Conservation (phyloP, 2,797 vertebrate species). For the Carduelis carduelis region DNA sequence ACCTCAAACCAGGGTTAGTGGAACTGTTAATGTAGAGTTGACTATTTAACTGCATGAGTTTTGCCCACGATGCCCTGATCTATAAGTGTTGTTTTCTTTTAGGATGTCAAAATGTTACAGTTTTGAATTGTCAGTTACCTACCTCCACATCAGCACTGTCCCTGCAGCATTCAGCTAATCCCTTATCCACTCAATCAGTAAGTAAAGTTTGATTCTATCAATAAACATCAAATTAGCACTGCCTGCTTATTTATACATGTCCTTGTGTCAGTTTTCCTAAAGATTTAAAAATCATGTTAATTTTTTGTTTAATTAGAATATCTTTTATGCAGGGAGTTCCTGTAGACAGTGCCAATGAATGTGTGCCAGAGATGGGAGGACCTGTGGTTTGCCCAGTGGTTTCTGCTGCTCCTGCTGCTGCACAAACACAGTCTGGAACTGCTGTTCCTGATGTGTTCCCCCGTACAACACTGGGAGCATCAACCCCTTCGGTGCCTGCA, state of each 20-base stretch:
- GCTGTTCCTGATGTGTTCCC: neutral
- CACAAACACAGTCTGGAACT: neutral
- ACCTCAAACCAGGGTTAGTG: conserved; percentile 65
- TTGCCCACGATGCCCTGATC: neutral
- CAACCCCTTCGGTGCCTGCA: neutral
- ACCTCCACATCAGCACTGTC: conserved; percentile 69
- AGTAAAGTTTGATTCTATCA: conserved; percentile 45
- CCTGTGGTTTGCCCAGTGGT: neutral
- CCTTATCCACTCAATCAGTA: conserved; percentile 64
- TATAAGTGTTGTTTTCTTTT: neutral
- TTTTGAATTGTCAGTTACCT: conserved; percentile 66
- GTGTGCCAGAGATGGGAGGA: conserved; percentile 17
- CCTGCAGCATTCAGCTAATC: conserved; percentile 66
- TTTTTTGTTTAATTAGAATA: neutral
- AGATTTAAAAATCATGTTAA: neutral
- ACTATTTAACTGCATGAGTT: neutral
- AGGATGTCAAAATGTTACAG: conserved; percentile 64
- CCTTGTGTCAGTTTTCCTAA: neutral
- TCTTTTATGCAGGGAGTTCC: conserved; percentile 44
- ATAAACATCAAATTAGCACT: neutral
- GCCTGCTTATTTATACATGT: neutral
- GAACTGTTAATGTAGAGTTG: neutral
- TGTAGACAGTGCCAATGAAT: neutral
- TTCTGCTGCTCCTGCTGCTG: neutral
- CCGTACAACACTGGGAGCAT: neutral